Conservation (phyloP, 2,797 vertebrate species). For the Eidolon dupreanum region DNA sequence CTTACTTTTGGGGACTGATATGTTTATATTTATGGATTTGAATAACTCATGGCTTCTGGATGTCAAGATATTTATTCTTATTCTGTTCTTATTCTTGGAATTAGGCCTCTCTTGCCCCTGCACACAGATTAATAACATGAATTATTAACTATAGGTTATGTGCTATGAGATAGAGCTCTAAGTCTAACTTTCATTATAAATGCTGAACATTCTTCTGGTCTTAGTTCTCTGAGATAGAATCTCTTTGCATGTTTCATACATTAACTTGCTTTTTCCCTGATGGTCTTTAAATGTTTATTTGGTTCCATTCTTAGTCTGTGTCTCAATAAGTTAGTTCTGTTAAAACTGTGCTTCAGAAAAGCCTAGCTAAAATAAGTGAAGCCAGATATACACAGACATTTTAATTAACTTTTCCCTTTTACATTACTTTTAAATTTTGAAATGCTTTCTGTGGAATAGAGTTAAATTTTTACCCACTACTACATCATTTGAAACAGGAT, state of each 20-base stretch:
- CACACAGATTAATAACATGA: background rate
- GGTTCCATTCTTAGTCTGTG: background rate
- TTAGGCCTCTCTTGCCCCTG: background rate
- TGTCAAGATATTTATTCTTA: background rate
- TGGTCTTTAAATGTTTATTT: background rate
- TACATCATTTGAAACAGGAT: background rate
- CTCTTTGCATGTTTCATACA: background rate
- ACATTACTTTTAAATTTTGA: constrained; percentile 47
- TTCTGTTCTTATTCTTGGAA: background rate
- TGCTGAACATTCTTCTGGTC: background rate
- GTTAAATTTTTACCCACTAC: background rate
- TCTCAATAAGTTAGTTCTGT: background rate
- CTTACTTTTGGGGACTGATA: background rate
- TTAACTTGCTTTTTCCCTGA: background rate
- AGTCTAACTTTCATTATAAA: background rate
- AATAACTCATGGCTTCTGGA: background rate
- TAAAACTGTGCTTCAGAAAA: constrained; percentile 25
- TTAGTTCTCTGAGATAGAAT: background rate
- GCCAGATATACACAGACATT: constrained; percentile 44
- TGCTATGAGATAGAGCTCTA: background rate
- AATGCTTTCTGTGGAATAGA: background rate
- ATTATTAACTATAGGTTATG: background rate
- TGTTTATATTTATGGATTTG: background rate
- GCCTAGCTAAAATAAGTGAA: background rate
- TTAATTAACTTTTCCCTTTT: constrained; percentile 24